Base-by-base conservation (phyloP, 2,797 vertebrate species). In the Channallabes apus region DNA sequence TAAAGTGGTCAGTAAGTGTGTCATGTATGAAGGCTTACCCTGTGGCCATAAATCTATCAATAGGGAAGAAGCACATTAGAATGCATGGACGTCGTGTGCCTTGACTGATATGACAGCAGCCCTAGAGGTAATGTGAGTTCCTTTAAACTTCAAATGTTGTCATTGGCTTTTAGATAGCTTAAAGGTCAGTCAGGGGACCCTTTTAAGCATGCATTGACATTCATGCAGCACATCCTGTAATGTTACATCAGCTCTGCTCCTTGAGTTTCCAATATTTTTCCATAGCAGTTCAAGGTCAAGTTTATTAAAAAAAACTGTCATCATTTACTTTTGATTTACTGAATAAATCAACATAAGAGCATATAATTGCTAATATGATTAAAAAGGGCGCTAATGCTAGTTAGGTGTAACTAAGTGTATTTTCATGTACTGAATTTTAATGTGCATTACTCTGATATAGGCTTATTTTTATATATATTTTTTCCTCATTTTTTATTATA, bases 111-210 rank as follows among this genome's bases (percentile, higher is more conserved):
- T 87, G 82, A 84, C 85, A 86, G 80, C 85, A 72, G 58, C 18
- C 61, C 72, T 83, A 62, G 51, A 85, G 84, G 68, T 86, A 85
- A 73, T 84, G 81, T 73, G 56, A 83, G 56, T 32, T 86, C 41
- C 85, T 88, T 89, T 89, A 73, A 87, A 89, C 81, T 84, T 83
- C 65, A 84, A 75, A 81, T 64, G 58, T 76, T 82, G 73, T 72
- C 82, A 67, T 77, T 84, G 15, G 22, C 72, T 87, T 88, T 84
- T 22, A 88, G 85, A 84, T 59, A 58, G 59, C 82, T 67, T 61
- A 86, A 89, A 86, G 72, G 83, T 89, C 83, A 86, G 77, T 62
- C 71, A 54, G 51, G 67, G 79, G 73, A 85, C 59, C 61, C 84
- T 85, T 88, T 87, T 73, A 86, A 85, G 85, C 61, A 5, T 18